Percentiles rank a stretch among this genome's conserved stretches.
These are phyloP conservation scores for Drosophila ogumai DNA, from an alignment of 1,140 invertebrate genomes.

Conservation along the genomic window DNA sequence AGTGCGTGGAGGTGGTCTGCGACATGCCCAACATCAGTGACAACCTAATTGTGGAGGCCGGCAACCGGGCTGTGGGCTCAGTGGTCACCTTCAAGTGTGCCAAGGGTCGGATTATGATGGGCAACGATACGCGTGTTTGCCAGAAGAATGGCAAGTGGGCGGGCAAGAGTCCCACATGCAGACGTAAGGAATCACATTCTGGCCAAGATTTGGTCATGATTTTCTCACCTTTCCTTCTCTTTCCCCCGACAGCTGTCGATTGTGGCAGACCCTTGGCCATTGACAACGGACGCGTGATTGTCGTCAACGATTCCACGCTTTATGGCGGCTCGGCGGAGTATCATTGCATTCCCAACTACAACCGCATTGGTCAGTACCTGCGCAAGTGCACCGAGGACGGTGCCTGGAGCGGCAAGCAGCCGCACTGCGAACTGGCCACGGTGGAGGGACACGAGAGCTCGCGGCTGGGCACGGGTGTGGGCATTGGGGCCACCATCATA, in stretches of 20 bases:
- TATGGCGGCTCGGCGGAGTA: conserved; percentile 94
- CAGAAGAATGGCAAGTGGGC: conserved; percentile 93
- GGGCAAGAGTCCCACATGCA: conserved; percentile 91
- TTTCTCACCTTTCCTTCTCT: too few relatives aligned
- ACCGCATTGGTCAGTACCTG: conserved; percentile 92
- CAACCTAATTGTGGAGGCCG: conserved; percentile 86
- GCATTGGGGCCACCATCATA: conserved; percentile 91
- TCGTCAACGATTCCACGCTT: conserved; percentile 92
- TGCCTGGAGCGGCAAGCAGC: conserved; percentile 93
- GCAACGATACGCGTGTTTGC: conserved; percentile 92
- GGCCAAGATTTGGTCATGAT: too few relatives aligned
- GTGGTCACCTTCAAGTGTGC: conserved; percentile 92
- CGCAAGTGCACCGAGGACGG: conserved; percentile 93
- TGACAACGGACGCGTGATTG: conserved; percentile 93
- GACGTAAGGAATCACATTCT: conserved; percentile 87
- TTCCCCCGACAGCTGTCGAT: conserved; percentile 89
- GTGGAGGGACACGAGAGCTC: conserved; percentile 90
- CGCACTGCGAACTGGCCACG: conserved; percentile 88
- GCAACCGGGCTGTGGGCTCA: conserved; percentile 87
- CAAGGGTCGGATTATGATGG: conserved; percentile 91
- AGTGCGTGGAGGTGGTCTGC: conserved; percentile 93
- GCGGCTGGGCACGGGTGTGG: conserved; percentile 91
- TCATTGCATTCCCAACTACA: conserved; percentile 93
- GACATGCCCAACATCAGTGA: conserved; percentile 88
- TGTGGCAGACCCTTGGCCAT: conserved; percentile 92